Percentiles rank a stretch among this genome's conserved stretches.
These are phyloP conservation scores for Dryococelus australis DNA, from an alignment of 2,888 invertebrate genomes.

Conservation along the genomic window DNA sequence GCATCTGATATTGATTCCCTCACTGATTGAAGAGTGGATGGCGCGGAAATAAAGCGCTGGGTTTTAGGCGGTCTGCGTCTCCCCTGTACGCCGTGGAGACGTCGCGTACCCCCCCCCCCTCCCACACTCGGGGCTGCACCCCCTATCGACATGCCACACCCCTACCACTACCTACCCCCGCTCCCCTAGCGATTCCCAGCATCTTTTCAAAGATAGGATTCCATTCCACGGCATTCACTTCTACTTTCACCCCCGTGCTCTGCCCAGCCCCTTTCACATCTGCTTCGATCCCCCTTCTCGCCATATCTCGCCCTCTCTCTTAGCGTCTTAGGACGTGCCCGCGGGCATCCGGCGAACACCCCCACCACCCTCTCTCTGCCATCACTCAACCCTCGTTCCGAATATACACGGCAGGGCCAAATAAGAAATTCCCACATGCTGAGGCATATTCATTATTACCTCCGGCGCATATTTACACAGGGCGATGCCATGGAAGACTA, in stretches of 20 bases:
- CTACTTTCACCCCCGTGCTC: background rate
- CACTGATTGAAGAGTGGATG: conserved; percentile 44
- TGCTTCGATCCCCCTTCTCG: background rate
- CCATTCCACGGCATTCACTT: conserved; percentile 37
- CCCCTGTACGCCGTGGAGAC: background rate
- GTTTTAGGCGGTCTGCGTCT: conserved; percentile 35
- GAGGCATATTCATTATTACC: background rate
- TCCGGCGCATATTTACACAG: background rate
- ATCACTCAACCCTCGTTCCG: background rate
- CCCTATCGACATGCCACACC: background rate
- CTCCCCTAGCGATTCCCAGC: background rate
- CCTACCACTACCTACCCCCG: background rate
- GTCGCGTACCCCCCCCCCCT: background rate
- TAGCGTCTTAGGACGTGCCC: background rate
- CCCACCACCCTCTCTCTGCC: background rate
- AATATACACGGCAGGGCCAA: background rate
- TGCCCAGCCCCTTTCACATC: background rate
- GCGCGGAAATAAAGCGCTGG: conserved; percentile 41
- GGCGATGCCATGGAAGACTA: background rate
- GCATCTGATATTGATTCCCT: conserved; percentile 40
- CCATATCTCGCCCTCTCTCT: background rate
- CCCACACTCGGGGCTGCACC: background rate
- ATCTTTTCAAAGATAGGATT: conserved; percentile 33
- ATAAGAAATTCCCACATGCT: conserved; percentile 1
- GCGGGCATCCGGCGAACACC: background rate